Conservation (phyloP, 2,888 invertebrate genomes). For the Plagodis dolabraria region DNA sequence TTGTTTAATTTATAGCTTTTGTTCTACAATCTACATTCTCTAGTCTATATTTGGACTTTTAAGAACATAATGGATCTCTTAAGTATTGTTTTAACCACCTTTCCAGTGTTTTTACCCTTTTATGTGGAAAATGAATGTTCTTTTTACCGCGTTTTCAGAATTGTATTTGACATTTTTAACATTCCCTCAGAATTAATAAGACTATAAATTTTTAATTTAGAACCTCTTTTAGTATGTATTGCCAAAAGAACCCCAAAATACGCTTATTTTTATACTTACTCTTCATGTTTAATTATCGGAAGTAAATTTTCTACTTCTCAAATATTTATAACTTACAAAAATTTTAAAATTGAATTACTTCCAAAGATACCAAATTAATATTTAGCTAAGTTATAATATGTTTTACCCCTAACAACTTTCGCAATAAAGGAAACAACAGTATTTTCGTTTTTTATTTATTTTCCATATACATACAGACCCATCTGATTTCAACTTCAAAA, state of each 20-base stretch:
- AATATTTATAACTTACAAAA: slow-evolving; percentile 1
- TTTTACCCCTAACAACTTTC: slow-evolving; percentile 14
- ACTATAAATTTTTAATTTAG: not conserved
- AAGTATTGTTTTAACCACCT: too few species aligned
- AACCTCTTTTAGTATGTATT: slow-evolving; percentile 2
- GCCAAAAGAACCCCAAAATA: slow-evolving; percentile 4
- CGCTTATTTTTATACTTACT: slow-evolving; percentile 15
- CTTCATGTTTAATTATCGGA: slow-evolving; percentile 2
- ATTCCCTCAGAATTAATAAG: too few species aligned
- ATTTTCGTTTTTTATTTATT: slow-evolving; percentile 69
- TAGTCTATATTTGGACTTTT: too few species aligned
- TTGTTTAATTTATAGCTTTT: too few species aligned
- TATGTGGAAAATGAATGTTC: too few species aligned
- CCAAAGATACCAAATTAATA: slow-evolving; percentile 15
- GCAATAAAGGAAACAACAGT: slow-evolving; percentile 52
- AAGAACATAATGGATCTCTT: too few species aligned
- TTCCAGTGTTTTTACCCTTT: too few species aligned
- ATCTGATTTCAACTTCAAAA: slow-evolving; percentile 72
- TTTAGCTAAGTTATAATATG: slow-evolving; percentile 23
- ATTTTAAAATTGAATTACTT: not conserved
- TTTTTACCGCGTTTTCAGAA: too few species aligned
- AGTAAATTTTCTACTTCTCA: slow-evolving; percentile 4
- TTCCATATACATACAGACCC: slow-evolving; percentile 80
- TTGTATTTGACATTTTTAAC: too few species aligned
- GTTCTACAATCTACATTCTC: too few species aligned